Base-by-base conservation (phyloP, 2,113 vertebrate species). In the Siphamia tubifer region DNA sequence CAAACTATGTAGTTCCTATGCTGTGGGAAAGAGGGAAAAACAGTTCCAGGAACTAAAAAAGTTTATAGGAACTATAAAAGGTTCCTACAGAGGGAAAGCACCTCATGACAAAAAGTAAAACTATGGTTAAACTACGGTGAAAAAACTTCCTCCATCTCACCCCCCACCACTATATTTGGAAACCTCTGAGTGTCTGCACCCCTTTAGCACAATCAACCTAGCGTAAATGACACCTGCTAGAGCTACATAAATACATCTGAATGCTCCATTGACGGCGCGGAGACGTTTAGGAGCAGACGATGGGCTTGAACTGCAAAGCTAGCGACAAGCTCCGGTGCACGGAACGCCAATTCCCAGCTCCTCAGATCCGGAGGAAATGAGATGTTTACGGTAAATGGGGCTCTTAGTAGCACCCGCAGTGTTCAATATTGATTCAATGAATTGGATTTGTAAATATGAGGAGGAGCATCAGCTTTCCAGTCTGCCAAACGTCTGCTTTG, bases 361-460 rank as follows among this genome's bases (percentile, higher is more conserved):
- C n/a, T 77, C 44, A 57, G 70, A 89, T 87, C 80, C 51, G 48
- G 55, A 67, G 75, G 88, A 91, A 90, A 93, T 91, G 43, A 88
- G 87, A 87, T 87, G 84, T 89, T 90, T 90, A 87, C 83, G 74
- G 77, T 85, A 90, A 91, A 92, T 83, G 86, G 79, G 79, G 51
- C 75, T 81, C 74, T 87, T 62, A 84, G 78, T 82, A 69, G 68
- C 84, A 68, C 75, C 69, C 32, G 54, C 71, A 42, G 81, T 79
- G 86, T 90, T 92, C 78, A 90, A 68, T 90, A 91, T 90, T 88
- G 87, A 90, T 85, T 91, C 77, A 86, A 79, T 84, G 83, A 87
- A 83, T 87, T 53, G 30, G 84, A 87, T 90, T 90, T 90, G 83
- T 90, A 88, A 87, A 85, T 87, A 85, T 79, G 83, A 79, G 68